phyloP scores from a whole-genome alignment of 1,140 invertebrate genomes.

The Ericerus pela region DNA sequence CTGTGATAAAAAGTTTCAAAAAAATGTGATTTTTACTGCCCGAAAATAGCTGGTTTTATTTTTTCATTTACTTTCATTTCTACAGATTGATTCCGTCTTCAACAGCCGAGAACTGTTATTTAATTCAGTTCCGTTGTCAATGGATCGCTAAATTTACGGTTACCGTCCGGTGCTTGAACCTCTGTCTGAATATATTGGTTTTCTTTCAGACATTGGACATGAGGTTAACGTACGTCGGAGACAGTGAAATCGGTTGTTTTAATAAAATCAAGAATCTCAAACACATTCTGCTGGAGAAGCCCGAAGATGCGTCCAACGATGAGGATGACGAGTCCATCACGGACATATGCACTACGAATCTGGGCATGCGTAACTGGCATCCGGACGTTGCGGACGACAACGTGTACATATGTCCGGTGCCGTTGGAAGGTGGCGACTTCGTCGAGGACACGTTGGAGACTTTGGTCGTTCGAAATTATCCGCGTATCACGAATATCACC shows the following conservation, averaged over 20 bases:
- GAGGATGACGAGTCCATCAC: slow-evolving; percentile 8
- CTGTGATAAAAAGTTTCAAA: too few species aligned
- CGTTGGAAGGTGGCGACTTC: slow-evolving; percentile 24
- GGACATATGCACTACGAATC: slow-evolving; percentile 18
- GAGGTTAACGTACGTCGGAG: slow-evolving; percentile 44
- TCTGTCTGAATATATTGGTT: not conserved
- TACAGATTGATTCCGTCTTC: too few species aligned
- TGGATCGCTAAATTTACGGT: too few species aligned
- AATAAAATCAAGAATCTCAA: slow-evolving; percentile 42
- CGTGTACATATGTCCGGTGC: slow-evolving; percentile 25
- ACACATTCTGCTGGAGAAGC: slow-evolving; percentile 42
- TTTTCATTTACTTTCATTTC: too few species aligned
- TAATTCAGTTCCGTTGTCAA: not conserved
- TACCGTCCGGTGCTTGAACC: too few species aligned
- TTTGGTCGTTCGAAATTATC: slow-evolving; percentile 40
- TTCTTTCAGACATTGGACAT: slow-evolving; percentile 42
- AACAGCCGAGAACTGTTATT: not conserved
- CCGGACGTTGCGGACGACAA: not conserved
- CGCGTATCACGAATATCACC: slow-evolving; percentile 44
- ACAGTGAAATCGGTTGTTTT: slow-evolving; percentile 50
- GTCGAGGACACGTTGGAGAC: slow-evolving; percentile 19
- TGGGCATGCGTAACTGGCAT: not conserved
- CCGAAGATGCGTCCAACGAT: slow-evolving; percentile 17
- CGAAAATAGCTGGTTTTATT: too few species aligned
- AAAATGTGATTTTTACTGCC: too few species aligned